A percentile compares a stretch with the other conserved stretches of the same genome.
These are phyloP conservation scores for Akabosia matsudoensis DNA, from an alignment of 1,140 invertebrate species.

Conservation along the genomic window DNA sequence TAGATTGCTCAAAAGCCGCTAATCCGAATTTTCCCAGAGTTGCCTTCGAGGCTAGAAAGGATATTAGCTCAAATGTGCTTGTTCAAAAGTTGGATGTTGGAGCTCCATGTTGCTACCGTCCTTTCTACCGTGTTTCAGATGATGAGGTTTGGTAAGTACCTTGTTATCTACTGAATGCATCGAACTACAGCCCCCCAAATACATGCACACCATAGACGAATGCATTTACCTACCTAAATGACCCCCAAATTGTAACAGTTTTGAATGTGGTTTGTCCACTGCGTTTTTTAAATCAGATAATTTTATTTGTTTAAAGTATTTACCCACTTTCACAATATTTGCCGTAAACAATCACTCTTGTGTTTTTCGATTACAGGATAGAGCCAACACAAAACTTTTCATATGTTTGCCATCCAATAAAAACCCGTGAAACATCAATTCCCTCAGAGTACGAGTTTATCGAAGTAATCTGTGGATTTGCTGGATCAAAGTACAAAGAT, in stretches of 20 bases:
- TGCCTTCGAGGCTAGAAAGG: neutral
- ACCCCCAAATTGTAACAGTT: no score
- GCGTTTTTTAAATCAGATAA: no score
- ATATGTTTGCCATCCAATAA: slow-evolving; percentile 17
- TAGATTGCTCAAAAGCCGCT: slow-evolving; percentile 18
- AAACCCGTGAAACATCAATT: neutral
- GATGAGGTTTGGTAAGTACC: neutral
- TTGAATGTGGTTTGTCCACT: no score
- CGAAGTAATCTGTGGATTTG: slow-evolving; percentile 15
- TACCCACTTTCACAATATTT: no score
- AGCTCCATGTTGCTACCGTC: slow-evolving; percentile 15
- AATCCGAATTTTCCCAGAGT: neutral
- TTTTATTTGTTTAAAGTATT: no score
- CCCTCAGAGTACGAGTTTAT: slow-evolving; percentile 1
- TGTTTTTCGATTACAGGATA: neutral
- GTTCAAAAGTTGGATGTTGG: slow-evolving; percentile 1
- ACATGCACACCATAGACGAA: no score
- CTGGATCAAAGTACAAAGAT: neutral
- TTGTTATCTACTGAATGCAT: no score
- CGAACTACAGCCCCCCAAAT: no score
- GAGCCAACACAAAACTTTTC: neutral
- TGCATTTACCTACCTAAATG: neutral
- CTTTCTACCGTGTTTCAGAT: slow-evolving; percentile 6
- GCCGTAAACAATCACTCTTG: no score
- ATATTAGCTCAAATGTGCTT: neutral